phyloP scores from a whole-genome alignment of 2,797 vertebrate genomes.

The Calcarius lapponicus region DNA sequence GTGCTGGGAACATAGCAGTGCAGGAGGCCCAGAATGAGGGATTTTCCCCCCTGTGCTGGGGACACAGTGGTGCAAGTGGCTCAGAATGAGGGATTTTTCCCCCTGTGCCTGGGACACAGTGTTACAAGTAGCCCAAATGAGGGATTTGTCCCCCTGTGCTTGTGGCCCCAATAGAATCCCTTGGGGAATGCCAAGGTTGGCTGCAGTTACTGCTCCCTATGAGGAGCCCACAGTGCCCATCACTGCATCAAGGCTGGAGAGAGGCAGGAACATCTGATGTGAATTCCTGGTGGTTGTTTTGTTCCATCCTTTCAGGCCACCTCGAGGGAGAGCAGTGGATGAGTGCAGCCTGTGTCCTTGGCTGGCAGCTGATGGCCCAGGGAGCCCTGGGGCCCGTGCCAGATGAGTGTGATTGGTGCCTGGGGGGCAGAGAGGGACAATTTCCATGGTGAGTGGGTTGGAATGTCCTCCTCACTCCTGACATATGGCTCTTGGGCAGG shows the following conservation, averaged over 20 bases:
- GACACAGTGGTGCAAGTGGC: background rate
- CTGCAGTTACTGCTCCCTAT: fast-evolving
- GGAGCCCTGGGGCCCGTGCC: fast-evolving
- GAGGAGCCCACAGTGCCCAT: background rate
- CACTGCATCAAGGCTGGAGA: fast-evolving
- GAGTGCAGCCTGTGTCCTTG: background rate
- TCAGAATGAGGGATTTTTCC: background rate
- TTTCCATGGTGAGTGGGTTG: background rate
- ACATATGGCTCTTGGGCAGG: background rate
- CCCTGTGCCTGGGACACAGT: too few species aligned
- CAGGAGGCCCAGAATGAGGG: background rate
- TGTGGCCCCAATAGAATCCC: background rate
- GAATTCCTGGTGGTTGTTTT: background rate
- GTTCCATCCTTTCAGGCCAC: background rate
- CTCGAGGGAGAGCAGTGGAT: background rate
- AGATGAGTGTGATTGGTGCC: background rate
- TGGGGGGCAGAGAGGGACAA: background rate
- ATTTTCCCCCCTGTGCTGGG: background rate
- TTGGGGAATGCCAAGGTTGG: background rate
- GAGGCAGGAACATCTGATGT: background rate
- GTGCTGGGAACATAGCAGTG: fast-evolving
- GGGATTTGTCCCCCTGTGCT: background rate
- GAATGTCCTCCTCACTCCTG: background rate
- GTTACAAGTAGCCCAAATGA: fast-evolving
- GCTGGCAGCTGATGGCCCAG: background rate